These are phyloP conservation scores for Rafetus swinhoei DNA, from an alignment of 2,113 vertebrate species.

Conservation along the genomic window DNA sequence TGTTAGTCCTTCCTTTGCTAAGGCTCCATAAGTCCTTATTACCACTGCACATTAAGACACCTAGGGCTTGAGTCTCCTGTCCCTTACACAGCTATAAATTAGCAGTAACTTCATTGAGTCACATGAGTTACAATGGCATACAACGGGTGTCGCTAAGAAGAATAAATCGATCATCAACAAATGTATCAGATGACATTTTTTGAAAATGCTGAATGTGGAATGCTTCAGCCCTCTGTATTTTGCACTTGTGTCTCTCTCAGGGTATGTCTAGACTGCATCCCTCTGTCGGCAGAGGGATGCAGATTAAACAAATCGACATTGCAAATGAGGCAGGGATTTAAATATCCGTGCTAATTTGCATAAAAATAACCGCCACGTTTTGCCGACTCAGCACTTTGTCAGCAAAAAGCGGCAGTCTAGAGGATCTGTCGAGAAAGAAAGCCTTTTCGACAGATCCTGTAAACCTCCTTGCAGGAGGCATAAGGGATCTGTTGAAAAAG, in stretches of 20 bases:
- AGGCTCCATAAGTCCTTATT: not conserved
- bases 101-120: not conserved
- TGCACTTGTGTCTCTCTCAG: slow-evolving; percentile 1
- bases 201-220: not conserved
- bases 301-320: too few relatives aligned
- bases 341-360: too few relatives aligned
- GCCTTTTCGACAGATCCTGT: too few relatives aligned
- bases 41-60: not conserved
- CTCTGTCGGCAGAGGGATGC: too few relatives aligned
- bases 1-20: not conserved
- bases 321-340: too few relatives aligned
- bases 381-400: too few relatives aligned
- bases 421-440: too few relatives aligned
- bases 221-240: not conserved
- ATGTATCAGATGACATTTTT: not conserved
- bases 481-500: too few relatives aligned
- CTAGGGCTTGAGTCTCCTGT: not conserved
- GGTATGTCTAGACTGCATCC: too few relatives aligned
- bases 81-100: not conserved
- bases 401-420: too few relatives aligned
- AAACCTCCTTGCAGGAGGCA: too few relatives aligned
- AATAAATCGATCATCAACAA: not conserved
- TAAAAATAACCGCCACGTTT: too few relatives aligned
- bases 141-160: not conserved
- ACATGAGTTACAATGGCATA: not conserved